These are phyloP conservation scores for Lasioglossum oenotherae DNA, from an alignment of 2,888 invertebrate species.

Conservation along the genomic window DNA sequence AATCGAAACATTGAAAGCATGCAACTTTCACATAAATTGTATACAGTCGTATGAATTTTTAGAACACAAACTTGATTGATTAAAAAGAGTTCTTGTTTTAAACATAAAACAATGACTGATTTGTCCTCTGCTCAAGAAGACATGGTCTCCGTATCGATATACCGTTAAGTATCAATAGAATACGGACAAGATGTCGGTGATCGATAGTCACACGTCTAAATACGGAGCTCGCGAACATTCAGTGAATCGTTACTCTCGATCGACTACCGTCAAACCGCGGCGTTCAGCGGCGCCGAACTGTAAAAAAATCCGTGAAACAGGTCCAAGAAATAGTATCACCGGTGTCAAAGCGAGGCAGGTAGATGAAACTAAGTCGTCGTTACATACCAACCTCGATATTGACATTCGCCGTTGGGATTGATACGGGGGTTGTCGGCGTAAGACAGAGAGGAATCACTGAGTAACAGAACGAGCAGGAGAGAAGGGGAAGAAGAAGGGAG, in stretches of 20 bases:
- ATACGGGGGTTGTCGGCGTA: constrained; percentile 44
- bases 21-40: too few species aligned
- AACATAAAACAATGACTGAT: too few species aligned
- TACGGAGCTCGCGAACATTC: neutral
- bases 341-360: constrained; percentile 27
- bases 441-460: constrained; percentile 25
- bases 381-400: constrained; percentile 58
- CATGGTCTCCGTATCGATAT: too few species aligned
- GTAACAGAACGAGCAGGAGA: constrained; percentile 1
- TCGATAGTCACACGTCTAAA: neutral
- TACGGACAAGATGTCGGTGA: neutral
- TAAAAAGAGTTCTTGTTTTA: too few species aligned
- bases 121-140: too few species aligned
- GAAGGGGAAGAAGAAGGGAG: constrained; percentile 24
- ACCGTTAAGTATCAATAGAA: neutral
- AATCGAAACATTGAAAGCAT: too few species aligned
- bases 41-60: too few species aligned
- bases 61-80: too few species aligned
- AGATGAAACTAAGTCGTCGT: constrained; percentile 35
- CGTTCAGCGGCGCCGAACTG: neutral
- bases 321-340: neutral
- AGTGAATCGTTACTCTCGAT: neutral
- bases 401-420: constrained; percentile 69
- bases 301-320: neutral
- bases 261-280: neutral